phyloP scores from a whole-genome alignment of 2,797 vertebrate species.

The Myoxocephalus aenaeus region DNA sequence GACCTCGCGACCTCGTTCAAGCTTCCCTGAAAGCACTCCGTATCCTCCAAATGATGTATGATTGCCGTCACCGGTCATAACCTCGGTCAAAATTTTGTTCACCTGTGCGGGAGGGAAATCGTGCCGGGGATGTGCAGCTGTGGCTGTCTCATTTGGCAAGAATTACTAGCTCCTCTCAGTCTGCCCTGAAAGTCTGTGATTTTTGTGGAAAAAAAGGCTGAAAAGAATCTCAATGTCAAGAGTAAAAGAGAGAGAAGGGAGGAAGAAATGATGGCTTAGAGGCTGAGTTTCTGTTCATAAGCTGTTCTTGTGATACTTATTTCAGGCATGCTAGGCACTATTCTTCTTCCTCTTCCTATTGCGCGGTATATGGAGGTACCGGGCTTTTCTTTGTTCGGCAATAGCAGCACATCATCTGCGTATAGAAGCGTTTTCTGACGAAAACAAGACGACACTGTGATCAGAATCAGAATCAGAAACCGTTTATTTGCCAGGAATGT shows the following conservation, averaged over 20 bases:
- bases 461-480: too few species aligned
- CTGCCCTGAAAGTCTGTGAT: constrained; percentile 40
- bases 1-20: constrained; percentile 46
- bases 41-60: constrained; percentile 58
- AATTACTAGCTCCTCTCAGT: constrained; percentile 30
- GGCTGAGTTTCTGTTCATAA: background rate
- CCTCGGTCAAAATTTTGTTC: constrained; percentile 53
- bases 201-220: constrained; percentile 18
- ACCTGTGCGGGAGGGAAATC: constrained; percentile 54
- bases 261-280: constrained; percentile 4
- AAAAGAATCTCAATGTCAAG: constrained; percentile 10
- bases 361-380: background rate
- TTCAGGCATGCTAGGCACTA: too few species aligned
- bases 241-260: background rate
- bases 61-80: constrained; percentile 56
- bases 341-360: background rate
- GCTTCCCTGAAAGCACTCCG: constrained; percentile 47
- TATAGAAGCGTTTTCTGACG: background rate
- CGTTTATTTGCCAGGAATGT: too few species aligned
- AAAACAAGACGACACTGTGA: background rate
- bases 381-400: background rate
- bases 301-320: background rate
- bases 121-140: constrained; percentile 54
- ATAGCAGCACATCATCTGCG: background rate
- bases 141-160: constrained; percentile 54